Conservation (phyloP, 2,888 invertebrate species). For the Drosophila paucipuncta region DNA sequence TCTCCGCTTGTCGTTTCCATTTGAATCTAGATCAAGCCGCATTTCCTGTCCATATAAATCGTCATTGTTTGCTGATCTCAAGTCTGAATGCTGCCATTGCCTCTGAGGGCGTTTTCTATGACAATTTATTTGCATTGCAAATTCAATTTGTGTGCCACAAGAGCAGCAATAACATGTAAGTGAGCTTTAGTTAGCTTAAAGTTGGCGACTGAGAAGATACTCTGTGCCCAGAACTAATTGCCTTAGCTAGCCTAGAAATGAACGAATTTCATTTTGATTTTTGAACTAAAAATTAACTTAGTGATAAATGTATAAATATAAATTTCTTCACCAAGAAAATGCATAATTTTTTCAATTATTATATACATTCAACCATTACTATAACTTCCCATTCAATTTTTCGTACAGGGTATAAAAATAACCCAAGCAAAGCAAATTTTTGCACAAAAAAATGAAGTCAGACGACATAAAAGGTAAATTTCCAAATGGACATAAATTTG, state of each 20-base stretch:
- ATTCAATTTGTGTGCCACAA: conserved; percentile 59
- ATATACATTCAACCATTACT: no score
- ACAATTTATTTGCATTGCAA: conserved; percentile 81
- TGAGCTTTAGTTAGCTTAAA: not conserved
- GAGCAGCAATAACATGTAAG: conserved; percentile 10
- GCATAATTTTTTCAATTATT: no score
- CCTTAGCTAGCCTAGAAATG: no score
- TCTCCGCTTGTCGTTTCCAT: not conserved
- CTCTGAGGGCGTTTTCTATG: conserved; percentile 66
- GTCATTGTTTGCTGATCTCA: conserved; percentile 51
- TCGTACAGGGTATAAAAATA: not conserved
- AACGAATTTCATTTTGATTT: not conserved
- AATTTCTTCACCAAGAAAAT: not conserved
- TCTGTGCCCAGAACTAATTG: not conserved
- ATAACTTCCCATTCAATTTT: not conserved
- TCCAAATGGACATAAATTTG: conserved; percentile 48
- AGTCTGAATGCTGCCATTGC: conserved; percentile 23
- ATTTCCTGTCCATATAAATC: conserved; percentile 63
- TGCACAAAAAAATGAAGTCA: not conserved
- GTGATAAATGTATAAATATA: not conserved
- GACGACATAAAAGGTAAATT: conserved; percentile 47
- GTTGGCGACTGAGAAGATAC: not conserved
- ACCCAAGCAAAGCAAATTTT: conserved; percentile 18
- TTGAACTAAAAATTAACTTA: accelerated
- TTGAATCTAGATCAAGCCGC: conserved; percentile 45